Percentiles rank a stretch among this genome's conserved stretches.
phyloP scores from a whole-genome alignment of 1,140 invertebrate species.

The Meteorus sp. region DNA sequence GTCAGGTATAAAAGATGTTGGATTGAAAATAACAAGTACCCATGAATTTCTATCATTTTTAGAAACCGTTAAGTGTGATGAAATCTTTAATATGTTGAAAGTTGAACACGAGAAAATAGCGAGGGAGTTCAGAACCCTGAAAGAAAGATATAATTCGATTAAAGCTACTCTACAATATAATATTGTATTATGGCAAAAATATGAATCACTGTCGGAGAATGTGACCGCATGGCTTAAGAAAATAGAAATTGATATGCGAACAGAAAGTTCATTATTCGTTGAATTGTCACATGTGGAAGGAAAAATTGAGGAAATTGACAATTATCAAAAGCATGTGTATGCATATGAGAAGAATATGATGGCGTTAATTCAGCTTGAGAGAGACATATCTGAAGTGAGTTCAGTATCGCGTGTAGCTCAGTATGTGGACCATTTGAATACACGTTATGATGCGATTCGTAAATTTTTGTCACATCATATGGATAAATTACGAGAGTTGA shows the following conservation, averaged over 20 bases:
- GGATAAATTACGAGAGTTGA: conserved; percentile 69
- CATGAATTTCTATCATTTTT: conserved; percentile 70
- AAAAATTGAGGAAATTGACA: conserved; percentile 72
- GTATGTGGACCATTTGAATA: conserved; percentile 75
- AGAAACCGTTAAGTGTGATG: conserved; percentile 68
- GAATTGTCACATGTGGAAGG: conserved; percentile 70
- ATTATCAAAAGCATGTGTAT: conserved; percentile 66
- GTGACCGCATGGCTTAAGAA: conserved; percentile 84
- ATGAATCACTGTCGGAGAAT: conserved; percentile 76
- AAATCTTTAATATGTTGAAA: conserved; percentile 66
- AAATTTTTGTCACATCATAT: conserved; percentile 73
- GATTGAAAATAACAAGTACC: conserved; percentile 66
- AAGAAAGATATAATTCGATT: conserved; percentile 69
- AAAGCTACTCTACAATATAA: conserved; percentile 72
- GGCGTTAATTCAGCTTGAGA: conserved; percentile 68
- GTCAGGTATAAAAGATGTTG: conserved; percentile 71
- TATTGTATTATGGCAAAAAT: conserved; percentile 77
- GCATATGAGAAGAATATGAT: conserved; percentile 69
- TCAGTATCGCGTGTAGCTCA: conserved; percentile 81
- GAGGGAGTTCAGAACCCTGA: conserved; percentile 70
- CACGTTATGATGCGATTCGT: conserved; percentile 73
- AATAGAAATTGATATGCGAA: conserved; percentile 77
- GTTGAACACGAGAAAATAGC: conserved; percentile 67
- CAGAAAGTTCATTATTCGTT: conserved; percentile 71
- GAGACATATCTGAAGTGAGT: conserved; percentile 73